These are phyloP conservation scores for Drosophila prostipennis DNA, from an alignment of 2,888 invertebrate species.

Conservation along the genomic window DNA sequence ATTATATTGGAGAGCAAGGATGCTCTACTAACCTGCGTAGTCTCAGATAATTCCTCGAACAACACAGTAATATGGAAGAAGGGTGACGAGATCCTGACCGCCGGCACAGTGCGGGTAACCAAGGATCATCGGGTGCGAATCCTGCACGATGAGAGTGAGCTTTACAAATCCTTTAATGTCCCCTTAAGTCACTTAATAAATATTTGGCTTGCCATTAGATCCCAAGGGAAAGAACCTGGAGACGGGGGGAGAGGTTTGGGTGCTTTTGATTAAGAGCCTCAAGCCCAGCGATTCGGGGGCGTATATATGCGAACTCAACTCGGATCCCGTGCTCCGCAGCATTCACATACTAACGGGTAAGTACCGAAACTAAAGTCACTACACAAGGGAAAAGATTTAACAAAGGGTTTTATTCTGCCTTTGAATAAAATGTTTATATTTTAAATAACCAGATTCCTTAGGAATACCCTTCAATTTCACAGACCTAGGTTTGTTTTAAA, in stretches of 20 bases:
- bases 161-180: not conserved
- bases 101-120: constrained; percentile 90
- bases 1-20: constrained; percentile 89
- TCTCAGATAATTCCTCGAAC: constrained; percentile 86
- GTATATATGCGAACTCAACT: constrained; percentile 93
- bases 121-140: constrained; percentile 90
- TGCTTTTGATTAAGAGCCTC: constrained; percentile 90
- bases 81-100: constrained; percentile 90
- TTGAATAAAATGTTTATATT: not conserved
- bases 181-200: not conserved
- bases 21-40: constrained; percentile 92
- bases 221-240: constrained; percentile 74
- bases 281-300: constrained; percentile 90
- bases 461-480: no score
- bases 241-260: constrained; percentile 92
- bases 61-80: constrained; percentile 92
- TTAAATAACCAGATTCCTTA: no score
- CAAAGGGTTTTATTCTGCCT: no score
- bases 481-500: no score
- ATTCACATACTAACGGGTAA: constrained; percentile 91
- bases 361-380: not conserved
- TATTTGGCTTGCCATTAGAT: constrained; percentile 55
- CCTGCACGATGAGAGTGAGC: constrained; percentile 91
- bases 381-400: not conserved
- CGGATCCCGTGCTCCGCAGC: constrained; percentile 90